Percentiles rank a stretch among this genome's conserved stretches.
These are phyloP conservation scores for Furcifer pardalis DNA, from an alignment of 2,797 vertebrate genomes.

Conservation along the genomic window DNA sequence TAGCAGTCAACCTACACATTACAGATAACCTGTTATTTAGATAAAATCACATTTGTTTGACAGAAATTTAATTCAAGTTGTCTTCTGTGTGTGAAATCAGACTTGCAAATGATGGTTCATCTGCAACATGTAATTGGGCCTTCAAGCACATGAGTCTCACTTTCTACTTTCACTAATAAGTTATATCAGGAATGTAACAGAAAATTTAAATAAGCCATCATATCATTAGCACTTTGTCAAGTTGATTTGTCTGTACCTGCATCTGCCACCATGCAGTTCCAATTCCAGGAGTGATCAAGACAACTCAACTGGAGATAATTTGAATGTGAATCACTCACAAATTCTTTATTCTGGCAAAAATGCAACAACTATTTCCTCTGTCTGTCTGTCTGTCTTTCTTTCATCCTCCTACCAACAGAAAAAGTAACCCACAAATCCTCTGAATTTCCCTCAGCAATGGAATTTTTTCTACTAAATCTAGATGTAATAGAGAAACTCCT, in stretches of 20 bases:
- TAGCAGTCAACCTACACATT: background rate
- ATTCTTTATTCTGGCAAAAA: conserved; percentile 3
- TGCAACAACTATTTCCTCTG: background rate
- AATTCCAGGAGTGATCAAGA: background rate
- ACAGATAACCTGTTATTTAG: background rate
- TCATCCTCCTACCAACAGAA: background rate
- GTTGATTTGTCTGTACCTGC: too few species aligned
- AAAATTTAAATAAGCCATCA: background rate
- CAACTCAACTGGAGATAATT: background rate
- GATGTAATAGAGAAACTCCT: background rate
- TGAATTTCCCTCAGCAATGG: background rate
- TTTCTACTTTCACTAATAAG: background rate
- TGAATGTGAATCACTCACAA: background rate
- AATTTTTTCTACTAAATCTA: conserved; percentile 3
- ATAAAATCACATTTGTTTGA: too few species aligned
- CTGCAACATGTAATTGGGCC: too few species aligned
- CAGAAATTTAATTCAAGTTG: too few species aligned
- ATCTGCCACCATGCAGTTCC: too few species aligned
- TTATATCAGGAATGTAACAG: background rate
- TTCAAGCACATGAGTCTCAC: background rate
- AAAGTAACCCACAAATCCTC: background rate
- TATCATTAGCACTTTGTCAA: background rate
- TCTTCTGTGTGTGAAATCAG: too few species aligned
- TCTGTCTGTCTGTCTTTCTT: conserved; percentile 6
- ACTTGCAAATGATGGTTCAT: too few species aligned